Evolutionary conservation across 2,888 invertebrate species (phyloP).

Genomic region (Tenthredo livida): DNA sequence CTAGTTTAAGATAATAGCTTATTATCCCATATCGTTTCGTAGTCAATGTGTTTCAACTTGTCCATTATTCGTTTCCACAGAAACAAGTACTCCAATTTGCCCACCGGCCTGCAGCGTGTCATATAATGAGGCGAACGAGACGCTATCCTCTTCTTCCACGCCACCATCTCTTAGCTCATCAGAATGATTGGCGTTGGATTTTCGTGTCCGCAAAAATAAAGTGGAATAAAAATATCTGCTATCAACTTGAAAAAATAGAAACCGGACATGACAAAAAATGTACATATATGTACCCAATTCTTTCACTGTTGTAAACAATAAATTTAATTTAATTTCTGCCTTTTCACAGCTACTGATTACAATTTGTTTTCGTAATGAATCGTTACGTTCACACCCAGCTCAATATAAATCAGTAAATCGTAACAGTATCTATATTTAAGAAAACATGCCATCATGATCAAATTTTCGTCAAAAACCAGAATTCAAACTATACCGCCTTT

Average conservation of each 20-base stretch:
- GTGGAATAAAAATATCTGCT: background rate
- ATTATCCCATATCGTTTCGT: conserved; percentile 56
- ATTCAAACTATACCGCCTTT: conserved; percentile 22
- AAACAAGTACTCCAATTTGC: conserved; percentile 94
- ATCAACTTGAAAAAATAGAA: background rate
- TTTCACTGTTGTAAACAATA: background rate
- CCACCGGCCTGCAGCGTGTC: conserved; percentile 93
- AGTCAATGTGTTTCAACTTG: conserved; percentile 73
- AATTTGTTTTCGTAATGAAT: background rate
- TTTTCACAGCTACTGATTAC: background rate
- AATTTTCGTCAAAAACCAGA: background rate
- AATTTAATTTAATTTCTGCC: background rate
- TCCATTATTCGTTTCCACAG: conserved; percentile 80
- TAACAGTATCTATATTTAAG: background rate
- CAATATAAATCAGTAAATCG: background rate
- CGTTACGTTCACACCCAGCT: background rate
- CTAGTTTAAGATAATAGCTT: background rate
- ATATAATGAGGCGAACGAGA: conserved; percentile 82
- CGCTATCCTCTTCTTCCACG: conserved; percentile 72
- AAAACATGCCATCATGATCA: background rate
- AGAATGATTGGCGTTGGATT: background rate
- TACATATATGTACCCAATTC: background rate
- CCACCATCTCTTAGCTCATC: background rate
- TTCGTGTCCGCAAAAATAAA: background rate
- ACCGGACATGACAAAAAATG: background rate